Evolutionary conservation across 1,140 invertebrate species (phyloP), one percentile per base, ranked within the genome.

Genomic region (Drosophila busckii): DNA sequence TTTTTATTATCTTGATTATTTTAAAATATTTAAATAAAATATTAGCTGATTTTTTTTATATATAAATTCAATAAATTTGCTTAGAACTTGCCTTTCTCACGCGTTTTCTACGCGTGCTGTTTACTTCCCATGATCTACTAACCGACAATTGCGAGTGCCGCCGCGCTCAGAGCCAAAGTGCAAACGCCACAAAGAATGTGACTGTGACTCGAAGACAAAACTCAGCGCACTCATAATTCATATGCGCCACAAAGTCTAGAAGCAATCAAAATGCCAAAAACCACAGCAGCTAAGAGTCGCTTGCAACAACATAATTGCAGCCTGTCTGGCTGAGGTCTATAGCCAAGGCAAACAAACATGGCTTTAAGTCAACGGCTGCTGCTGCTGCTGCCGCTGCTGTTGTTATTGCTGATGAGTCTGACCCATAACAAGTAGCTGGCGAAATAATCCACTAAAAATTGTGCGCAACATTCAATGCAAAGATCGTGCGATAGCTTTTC

Each of bases 311-410:
- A 82, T 82, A 82, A 82, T 82, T 82, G 66, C 61, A 62, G 69
- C 52, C 55, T 82, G 75, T 83, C 75, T 82, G 69, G n/a, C n/a
- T n/a, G n/a, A n/a, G n/a, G n/a, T n/a, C 61, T 38, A 60, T 70
- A 61, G 65, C 76, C 83, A 82, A 82, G 75, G 70, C 75, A 82
- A 82, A 82, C 75, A 82, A 82, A 82, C 75, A 82, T 82, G 76
- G 70, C 76, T 75, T 82, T 82, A 82, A 63, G 73, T n/a, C n/a
- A 65, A 68, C 37, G 42, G 37, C 44, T 40, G 63, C 31, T 17
- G 26, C 40, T n/a, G 28, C 28, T 23, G 13, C 45, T 41, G 50
- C 40, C 38, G 19, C 19, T 28, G 31, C n/a, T n/a, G n/a, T n/a
- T n/a, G n/a, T n/a, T 61, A 52, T 60, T 41, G 49, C 61, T 66